A percentile compares a stretch with the other conserved stretches of the same genome.
These are phyloP conservation scores for Lobophora halterata DNA, from an alignment of 2,888 invertebrate genomes.

Conservation along the genomic window DNA sequence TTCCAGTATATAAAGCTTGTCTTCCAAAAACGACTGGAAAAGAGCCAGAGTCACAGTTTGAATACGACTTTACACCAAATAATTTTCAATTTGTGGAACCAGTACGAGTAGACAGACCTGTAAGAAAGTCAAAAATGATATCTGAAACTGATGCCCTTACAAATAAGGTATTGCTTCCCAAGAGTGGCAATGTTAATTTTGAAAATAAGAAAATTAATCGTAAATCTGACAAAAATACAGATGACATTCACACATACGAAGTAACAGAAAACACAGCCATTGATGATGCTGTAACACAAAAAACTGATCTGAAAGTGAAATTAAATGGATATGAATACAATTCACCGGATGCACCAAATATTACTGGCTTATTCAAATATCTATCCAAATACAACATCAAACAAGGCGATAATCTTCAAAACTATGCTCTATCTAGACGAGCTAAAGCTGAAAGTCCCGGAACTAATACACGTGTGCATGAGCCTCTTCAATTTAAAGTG, in stretches of 20 bases:
- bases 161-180: not conserved
- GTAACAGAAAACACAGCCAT: constrained; percentile 41
- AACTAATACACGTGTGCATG: constrained; percentile 25
- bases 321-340: constrained; percentile 36
- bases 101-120: constrained; percentile 1
- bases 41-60: not conserved
- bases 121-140: constrained; percentile 22
- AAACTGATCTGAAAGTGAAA: too few relatives aligned
- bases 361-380: constrained; percentile 40
- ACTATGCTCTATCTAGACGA: constrained; percentile 54
- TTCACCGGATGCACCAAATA: constrained; percentile 29
- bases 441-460: constrained; percentile 32
- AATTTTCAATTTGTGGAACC: not conserved
- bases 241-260: constrained; percentile 34
- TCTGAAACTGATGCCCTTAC: not conserved
- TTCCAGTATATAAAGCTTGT: too few relatives aligned
- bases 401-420: constrained; percentile 47
- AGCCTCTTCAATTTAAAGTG: constrained; percentile 34
- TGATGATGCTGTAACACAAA: constrained; percentile 15
- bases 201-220: constrained; percentile 2
- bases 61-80: not conserved
- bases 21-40: not conserved
- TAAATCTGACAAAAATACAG: constrained; percentile 1
- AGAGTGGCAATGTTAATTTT: not conserved
- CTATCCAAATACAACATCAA: constrained; percentile 61